Base-by-base conservation (phyloP, 2,113 vertebrate species). In the Atrichornis clamosus region DNA sequence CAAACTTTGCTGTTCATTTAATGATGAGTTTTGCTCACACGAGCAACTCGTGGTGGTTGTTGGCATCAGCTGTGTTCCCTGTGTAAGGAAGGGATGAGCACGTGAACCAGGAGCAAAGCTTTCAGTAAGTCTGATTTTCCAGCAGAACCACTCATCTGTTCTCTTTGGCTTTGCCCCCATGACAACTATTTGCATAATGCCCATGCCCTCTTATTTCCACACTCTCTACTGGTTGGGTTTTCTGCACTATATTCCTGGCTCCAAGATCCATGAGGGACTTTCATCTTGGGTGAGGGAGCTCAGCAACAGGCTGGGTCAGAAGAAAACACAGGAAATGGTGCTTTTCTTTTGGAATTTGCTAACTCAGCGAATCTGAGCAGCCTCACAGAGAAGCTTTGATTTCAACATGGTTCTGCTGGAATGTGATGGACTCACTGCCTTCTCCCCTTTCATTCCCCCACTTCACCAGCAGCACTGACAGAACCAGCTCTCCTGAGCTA, bases 41-140 rank as follows among this genome's bases (percentile, higher is more conserved):
- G 26, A 21, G 21, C 26, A 59, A 27, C 28, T 37, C 28, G 44
- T 58, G 27, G 22, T 67, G 20, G 15, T 60, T 1, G 0, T 15
- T 91, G 52, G 33, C 56, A 52, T 70, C 0, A 0, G 3, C 27
- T 62, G 10, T 0, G 1, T 84, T 78, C 41, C 2, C 0, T 33
- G 20, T 39, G 32, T 64, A 58, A 55, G 41, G 41, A 65, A 42
- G 13, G 37, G 58, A 33, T 62, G 53, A 91, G 39, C 44, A 60
- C 0, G 2, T 53, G 58, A 75, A 56, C 12, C 11, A 87, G 74
- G 24, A 75, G 20, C 53, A 67, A 69, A 46, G 26, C n/a, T 59
- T 78, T 47, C 35, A 44, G 26, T 20, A 17, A 17, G 16, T 52
- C 52, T 82, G 37, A 50, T 89, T 82, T 94, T 79, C 59, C 55